Conservation (phyloP, 1,140 invertebrate genomes). For the Macrosteles quadrilineatus region DNA sequence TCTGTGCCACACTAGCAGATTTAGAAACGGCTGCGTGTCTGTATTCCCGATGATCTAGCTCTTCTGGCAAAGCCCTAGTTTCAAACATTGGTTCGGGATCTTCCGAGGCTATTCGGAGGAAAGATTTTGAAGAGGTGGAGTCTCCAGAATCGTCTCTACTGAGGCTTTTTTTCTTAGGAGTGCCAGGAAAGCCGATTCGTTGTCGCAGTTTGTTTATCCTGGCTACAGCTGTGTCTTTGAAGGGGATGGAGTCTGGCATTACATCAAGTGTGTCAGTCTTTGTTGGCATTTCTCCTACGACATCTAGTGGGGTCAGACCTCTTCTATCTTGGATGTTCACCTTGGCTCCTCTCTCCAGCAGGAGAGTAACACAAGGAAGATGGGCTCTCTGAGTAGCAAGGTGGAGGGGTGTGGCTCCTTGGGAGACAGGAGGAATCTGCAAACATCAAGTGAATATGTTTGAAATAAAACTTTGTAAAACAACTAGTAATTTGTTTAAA, state of each 20-base stretch:
- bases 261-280: background rate
- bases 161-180: no score
- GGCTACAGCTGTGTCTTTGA: no score
- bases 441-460: background rate
- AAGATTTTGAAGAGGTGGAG: no score
- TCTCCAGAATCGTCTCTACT: no score
- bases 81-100: no score
- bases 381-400: conserved; percentile 51
- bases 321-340: conserved; percentile 49
- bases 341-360: conserved; percentile 53
- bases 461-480: background rate
- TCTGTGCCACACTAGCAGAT: background rate
- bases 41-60: background rate
- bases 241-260: background rate
- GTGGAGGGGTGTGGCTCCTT: conserved; percentile 51
- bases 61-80: no score
- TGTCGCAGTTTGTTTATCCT: background rate
- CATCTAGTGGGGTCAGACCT: conserved; percentile 54
- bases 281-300: conserved; percentile 46
- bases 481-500: background rate
- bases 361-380: conserved; percentile 49
- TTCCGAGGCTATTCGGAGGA: no score
- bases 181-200: background rate
- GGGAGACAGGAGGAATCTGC: conserved; percentile 46
- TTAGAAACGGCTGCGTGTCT: no score